Percentiles rank a stretch among this genome's conserved stretches.
Conservation (phyloP, 2,113 vertebrate genomes). For the Eurypyga helias region DNA sequence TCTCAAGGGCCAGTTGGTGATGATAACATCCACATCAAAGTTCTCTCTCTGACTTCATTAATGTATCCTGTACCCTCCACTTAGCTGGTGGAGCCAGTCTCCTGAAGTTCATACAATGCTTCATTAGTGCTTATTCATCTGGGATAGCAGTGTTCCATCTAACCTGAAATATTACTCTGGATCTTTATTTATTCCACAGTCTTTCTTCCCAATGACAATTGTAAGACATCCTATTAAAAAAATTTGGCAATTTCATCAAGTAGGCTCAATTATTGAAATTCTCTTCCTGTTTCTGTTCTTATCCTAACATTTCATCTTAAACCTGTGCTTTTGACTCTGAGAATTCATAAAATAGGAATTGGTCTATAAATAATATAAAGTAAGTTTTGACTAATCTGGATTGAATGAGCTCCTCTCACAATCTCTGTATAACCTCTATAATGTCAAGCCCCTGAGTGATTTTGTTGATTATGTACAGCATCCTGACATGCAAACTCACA, state of each 20-base stretch:
- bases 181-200: background rate
- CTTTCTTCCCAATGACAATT: background rate
- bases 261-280: background rate
- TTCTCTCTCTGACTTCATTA: background rate
- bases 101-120: background rate
- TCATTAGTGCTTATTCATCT: background rate
- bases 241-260: background rate
- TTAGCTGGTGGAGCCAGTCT: background rate
- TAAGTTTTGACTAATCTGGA: conserved; percentile 29
- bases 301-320: background rate
- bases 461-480: conserved; percentile 50
- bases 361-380: background rate
- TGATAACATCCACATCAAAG: background rate
- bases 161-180: background rate
- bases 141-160: background rate
- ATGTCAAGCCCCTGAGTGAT: conserved; percentile 34
- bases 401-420: conserved; percentile 1
- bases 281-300: background rate
- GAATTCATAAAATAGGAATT: background rate
- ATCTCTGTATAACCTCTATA: conserved; percentile 26
- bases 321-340: background rate
- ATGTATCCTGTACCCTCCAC: background rate
- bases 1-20: background rate
- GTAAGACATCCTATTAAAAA: background rate
- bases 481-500: conserved; percentile 55